Conservation (phyloP, 2,888 invertebrate species). For the Drosophila vallismaia region DNA sequence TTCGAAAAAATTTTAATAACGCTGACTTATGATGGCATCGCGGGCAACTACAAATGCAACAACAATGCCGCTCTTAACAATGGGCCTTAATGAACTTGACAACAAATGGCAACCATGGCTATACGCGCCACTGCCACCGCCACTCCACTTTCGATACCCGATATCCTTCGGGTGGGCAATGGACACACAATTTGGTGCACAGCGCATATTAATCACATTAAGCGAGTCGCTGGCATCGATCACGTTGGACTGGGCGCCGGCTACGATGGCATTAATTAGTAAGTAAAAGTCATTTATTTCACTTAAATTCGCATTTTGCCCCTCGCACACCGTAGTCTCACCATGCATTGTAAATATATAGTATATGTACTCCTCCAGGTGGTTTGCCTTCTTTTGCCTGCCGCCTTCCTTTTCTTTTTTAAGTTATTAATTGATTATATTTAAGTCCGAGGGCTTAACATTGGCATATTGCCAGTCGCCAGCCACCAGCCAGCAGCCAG, state of each 20-base stretch:
- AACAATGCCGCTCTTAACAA: constrained; percentile 39
- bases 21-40: constrained; percentile 55
- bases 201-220: constrained; percentile 96
- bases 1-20: constrained; percentile 74
- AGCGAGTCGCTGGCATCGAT: constrained; percentile 93
- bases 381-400: constrained; percentile 9
- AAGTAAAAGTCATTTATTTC: constrained; percentile 85
- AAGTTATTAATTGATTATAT: constrained; percentile 80
- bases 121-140: constrained; percentile 7
- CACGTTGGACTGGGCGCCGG: constrained; percentile 95
- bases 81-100: constrained; percentile 52
- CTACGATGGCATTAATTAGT: constrained; percentile 96
- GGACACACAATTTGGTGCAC: constrained; percentile 56
- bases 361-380: constrained; percentile 56
- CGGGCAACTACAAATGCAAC: constrained; percentile 27
- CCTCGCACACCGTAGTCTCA: constrained; percentile 45
- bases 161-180: constrained; percentile 54
- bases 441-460: constrained; percentile 72
- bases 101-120: constrained; percentile 32
- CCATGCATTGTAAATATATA: constrained; percentile 18
- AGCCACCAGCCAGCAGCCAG: constrained; percentile 15
- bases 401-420: constrained; percentile 39
- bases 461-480: constrained; percentile 63
- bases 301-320: constrained; percentile 75
- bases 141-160: constrained; percentile 41